phyloP scores from a whole-genome alignment of 1,140 invertebrate species.

The Drosophila ercepeae region DNA sequence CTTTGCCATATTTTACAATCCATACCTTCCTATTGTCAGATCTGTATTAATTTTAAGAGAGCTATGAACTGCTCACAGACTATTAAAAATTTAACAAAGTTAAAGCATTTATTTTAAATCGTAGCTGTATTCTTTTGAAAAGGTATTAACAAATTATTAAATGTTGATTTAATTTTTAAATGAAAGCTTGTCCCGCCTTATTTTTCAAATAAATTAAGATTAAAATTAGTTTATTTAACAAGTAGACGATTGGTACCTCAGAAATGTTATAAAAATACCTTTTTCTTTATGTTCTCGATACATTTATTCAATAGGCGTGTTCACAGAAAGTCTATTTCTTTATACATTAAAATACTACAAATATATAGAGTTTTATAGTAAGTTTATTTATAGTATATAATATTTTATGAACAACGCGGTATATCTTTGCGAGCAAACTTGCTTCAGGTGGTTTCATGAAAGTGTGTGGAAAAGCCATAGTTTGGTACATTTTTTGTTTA shows the following conservation, averaged over 20 bases:
- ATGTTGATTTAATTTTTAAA: too few species aligned
- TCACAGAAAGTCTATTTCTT: constrained; percentile 45
- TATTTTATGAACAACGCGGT: constrained; percentile 1
- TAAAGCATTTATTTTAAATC: constrained; percentile 27
- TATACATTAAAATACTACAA: constrained; percentile 51
- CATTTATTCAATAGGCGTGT: constrained; percentile 41
- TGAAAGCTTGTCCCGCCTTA: too few species aligned
- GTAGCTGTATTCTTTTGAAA: neutral
- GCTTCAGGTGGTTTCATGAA: constrained; percentile 56
- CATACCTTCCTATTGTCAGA: neutral
- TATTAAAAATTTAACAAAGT: neutral
- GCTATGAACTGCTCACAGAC: constrained; percentile 2
- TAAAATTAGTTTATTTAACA: too few species aligned
- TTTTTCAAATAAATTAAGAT: too few species aligned
- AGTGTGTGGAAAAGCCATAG: constrained; percentile 31
- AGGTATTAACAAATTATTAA: too few species aligned
- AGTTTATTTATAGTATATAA: constrained; percentile 26
- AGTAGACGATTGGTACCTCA: neutral
- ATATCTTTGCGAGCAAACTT: constrained; percentile 42
- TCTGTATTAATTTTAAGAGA: constrained; percentile 22
- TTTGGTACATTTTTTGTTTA: constrained; percentile 5
- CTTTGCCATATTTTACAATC: neutral
- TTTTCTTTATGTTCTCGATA: constrained; percentile 19
- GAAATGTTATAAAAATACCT: constrained; percentile 8
- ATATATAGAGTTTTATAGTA: constrained; percentile 46